Evolutionary conservation across 30 jellyfish, hydroid and myxozoan genomes (phyloP).

Genomic region (Aurelia coerulea): DNA sequence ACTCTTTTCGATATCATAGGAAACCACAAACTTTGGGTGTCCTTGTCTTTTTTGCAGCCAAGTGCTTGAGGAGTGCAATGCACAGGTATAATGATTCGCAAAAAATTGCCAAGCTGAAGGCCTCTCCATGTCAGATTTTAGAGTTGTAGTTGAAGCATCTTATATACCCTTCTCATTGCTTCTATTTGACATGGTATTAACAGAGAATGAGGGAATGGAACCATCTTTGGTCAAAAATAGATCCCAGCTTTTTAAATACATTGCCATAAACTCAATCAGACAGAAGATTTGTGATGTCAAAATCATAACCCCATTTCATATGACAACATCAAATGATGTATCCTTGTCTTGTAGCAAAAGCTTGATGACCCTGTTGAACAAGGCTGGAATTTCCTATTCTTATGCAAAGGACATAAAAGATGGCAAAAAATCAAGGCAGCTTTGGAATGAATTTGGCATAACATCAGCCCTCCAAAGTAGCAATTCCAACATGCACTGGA

Average conservation of each 20-base stretch:
- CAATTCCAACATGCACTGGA: slow-evolving; percentile 11
- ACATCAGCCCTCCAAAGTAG: background rate
- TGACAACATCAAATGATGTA: slow-evolving; percentile 6
- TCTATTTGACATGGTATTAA: background rate
- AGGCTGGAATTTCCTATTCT: slow-evolving; percentile 2
- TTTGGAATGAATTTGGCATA: slow-evolving; percentile 12
- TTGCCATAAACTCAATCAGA: slow-evolving; percentile 5
- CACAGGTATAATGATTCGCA: no score
- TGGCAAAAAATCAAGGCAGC: background rate
- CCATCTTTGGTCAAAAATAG: background rate
- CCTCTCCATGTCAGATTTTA: background rate
- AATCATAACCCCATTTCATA: slow-evolving; percentile 6
- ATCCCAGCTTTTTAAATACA: background rate
- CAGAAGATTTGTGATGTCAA: slow-evolving; percentile 6
- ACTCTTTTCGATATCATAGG: no score
- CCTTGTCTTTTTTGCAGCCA: no score
- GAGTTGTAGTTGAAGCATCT: background rate
- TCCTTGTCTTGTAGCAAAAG: slow-evolving; percentile 18
- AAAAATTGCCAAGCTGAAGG: no score
- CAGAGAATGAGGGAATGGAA: background rate
- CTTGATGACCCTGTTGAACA: background rate
- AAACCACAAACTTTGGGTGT: no score
- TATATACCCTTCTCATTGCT: background rate
- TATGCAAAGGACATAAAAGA: slow-evolving; percentile 20
- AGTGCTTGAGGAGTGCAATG: no score